Evolutionary conservation across 2,888 invertebrate genomes (phyloP), one percentile per base, ranked within the genome.

Genomic region (Spisula subtruncata): DNA sequence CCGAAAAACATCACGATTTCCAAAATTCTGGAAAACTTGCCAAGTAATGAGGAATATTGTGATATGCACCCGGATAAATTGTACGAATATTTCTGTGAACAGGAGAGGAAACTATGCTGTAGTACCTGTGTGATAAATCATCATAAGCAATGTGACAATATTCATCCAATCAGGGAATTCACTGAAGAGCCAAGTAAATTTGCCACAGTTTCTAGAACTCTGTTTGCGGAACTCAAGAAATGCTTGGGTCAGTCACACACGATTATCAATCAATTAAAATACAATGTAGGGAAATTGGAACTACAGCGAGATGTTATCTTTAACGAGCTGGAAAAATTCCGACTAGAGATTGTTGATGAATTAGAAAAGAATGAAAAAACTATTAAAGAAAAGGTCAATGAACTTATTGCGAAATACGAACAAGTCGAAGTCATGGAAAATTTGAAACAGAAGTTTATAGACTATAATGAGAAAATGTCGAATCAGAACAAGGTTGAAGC

Each of bases 71-170:
- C 60, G 4, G 87, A 90, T 80, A 87, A 90, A 85, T 75, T 87
- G 86, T 84, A 84, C 54, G 86, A 89, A 87, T 89, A 89, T 81
- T 89, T 89, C 75, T 89, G 89, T 48, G 86, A 89, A 51, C 48
- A 60, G 12, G 89, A 89, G 18, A 84, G 41, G 51, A 86, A 84
- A 29, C 66, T 86, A 14, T 86, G 84, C 32, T 75, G 75, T 75
- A 84, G 86, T 83, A 84, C 51, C 20, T 86, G 86, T 86, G 83
- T 89, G 48, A 71, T 89, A 51, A 83, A 87, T n/a, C 35, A 54
- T 41, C 87, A 89, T 83, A 89, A 86, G 46, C 56, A 56, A 29
- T 86, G 87, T 81, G 51, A 54, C 56, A 87, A 60, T 48, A 48
- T 84, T 16, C 29, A 48, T 84, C 86, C 32, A n/a, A 60, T 89